Conservation (phyloP, 1,140 invertebrate genomes). For the Ceratina australensis region DNA sequence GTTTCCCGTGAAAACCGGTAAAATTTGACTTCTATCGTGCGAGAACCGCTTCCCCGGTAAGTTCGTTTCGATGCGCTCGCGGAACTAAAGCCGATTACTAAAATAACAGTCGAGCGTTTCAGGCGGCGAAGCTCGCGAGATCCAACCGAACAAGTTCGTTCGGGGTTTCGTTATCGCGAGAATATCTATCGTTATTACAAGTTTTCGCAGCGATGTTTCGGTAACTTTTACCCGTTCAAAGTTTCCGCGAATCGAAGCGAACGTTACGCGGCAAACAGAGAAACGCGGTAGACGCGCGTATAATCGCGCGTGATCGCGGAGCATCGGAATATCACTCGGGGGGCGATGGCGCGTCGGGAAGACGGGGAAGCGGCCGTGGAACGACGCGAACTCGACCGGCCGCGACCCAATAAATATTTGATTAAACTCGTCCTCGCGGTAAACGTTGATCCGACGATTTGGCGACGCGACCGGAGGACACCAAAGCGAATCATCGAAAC, state of each 20-base stretch:
- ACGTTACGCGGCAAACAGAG: not conserved
- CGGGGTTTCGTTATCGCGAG: not conserved
- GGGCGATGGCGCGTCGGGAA: not conserved
- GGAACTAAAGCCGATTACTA: conserved; percentile 29
- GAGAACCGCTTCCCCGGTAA: not conserved
- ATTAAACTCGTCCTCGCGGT: conserved; percentile 9
- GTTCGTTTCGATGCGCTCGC: not conserved
- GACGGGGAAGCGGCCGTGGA: not conserved
- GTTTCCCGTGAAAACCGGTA: too few species aligned
- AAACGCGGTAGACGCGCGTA: too few species aligned
- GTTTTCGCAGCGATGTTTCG: not conserved
- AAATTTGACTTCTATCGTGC: not conserved
- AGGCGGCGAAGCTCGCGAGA: not conserved
- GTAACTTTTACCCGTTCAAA: not conserved
- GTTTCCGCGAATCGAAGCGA: conserved; percentile 17
- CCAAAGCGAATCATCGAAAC: conserved; percentile 64
- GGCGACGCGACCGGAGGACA: conserved; percentile 37
- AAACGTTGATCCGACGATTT: conserved; percentile 3
- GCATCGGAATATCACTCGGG: not conserved
- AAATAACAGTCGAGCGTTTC: not conserved
- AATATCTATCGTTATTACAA: conserved; percentile 6
- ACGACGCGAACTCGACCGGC: not conserved
- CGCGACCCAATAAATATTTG: conserved; percentile 16
- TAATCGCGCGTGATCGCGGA: not conserved
- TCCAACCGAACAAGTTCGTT: not conserved